Percentiles rank a stretch among this genome's conserved stretches.
Conservation (phyloP, 2,797 vertebrate species). For the Darevskia mixta region DNA sequence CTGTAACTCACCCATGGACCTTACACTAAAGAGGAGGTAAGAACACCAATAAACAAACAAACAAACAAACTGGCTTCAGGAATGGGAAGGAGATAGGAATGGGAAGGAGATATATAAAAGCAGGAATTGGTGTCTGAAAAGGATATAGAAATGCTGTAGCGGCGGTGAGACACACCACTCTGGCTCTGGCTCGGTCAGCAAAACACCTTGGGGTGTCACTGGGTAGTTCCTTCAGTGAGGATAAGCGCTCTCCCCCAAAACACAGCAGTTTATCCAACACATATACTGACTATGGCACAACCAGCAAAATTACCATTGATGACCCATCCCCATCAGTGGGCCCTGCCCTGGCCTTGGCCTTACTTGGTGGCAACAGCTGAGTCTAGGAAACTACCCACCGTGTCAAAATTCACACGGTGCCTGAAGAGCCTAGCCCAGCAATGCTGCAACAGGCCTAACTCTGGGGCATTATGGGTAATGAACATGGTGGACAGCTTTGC, state of each 20-base stretch:
- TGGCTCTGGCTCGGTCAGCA: background rate
- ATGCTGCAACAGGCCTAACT: too few species aligned
- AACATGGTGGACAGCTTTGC: too few species aligned
- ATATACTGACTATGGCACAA: background rate
- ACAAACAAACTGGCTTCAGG: background rate
- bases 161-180: too few species aligned
- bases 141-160: background rate
- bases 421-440: too few species aligned
- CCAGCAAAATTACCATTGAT: background rate
- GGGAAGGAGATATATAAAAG: background rate
- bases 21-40: too few species aligned
- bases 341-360: background rate
- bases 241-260: background rate
- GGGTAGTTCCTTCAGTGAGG: background rate
- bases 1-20: too few species aligned
- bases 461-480: too few species aligned
- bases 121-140: background rate
- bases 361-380: background rate
- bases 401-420: background rate
- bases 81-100: background rate
- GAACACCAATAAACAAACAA: too few species aligned
- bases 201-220: background rate
- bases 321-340: background rate
- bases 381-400: background rate
- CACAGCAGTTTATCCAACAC: background rate